Base-by-base conservation (phyloP, 2,797 vertebrate genomes). In the Bovichtus variegatus region DNA sequence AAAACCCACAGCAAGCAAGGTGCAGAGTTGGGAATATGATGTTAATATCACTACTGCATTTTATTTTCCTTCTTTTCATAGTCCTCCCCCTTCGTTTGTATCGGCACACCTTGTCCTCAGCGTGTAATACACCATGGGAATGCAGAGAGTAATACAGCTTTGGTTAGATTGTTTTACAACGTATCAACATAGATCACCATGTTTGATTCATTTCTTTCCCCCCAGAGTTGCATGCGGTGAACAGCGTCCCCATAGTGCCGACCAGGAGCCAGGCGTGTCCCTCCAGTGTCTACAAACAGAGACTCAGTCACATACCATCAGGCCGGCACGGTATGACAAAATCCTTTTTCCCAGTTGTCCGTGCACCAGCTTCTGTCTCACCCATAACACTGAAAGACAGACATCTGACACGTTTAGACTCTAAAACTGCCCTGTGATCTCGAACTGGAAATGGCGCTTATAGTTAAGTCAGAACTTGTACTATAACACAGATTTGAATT, bases 151-250 rank as follows among this genome's bases (percentile, higher is more conserved):
- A 9, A 53, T 11, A 29, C 27, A 27, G 31, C 19, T 67, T 47
- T 53, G 13, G 10, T 15, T 47, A 19, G 6, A 43, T 23, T 15
- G 19, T 67, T 12, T 67, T 5, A 10, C 18, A 4, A 4, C 15
- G 12, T 27, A 12, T 43, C 64, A 50, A 2, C 9, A 53, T 5
- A 18, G 40, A 31, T n/a, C n/a, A n/a, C 11, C 1, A 21, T 1
- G n/a, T 63, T 9, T 27, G 13, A 50, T 19, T 29, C 1, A 25
- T 51, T 59, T 19, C 5, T 31, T 51, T 61, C 13, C 6, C 50
- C 25, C 0, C 89, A 98, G 98, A 97, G 78, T 75, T 99, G 21
- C 97, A 98, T 23, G 96, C 97, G 31, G 96, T 95, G 50, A 97
- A 96, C 90, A 99, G 97, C 59, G 97, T 97, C 40, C 97, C 97